A percentile compares a stretch with the other conserved stretches of the same genome.
Evolutionary conservation across 2,888 invertebrate species (phyloP).

Genomic region (Phaedon cochleariae): DNA sequence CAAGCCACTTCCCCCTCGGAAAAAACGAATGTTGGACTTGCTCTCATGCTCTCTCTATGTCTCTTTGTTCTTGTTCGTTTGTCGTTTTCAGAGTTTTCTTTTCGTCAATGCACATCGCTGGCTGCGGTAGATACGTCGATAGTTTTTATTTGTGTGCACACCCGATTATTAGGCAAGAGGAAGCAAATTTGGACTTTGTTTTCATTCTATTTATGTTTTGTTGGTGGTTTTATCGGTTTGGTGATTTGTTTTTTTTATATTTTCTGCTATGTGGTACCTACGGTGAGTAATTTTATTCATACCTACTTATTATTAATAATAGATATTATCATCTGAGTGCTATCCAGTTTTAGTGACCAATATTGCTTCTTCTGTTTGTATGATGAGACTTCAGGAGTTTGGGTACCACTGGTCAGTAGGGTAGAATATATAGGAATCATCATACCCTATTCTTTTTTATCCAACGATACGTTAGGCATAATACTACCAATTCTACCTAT

Average conservation of each 20-base stretch:
- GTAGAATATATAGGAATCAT: too few species aligned
- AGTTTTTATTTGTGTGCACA: neutral
- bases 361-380: too few species aligned
- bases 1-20: constrained; percentile 32
- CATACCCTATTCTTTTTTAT: too few species aligned
- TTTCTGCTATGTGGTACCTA: neutral
- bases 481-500: too few species aligned
- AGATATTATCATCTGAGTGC: too few species aligned
- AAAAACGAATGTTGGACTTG: constrained; percentile 15
- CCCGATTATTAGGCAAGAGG: neutral
- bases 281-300: neutral
- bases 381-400: too few species aligned
- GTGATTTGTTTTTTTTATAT: neutral
- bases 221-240: neutral
- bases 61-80: constrained; percentile 20
- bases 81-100: neutral
- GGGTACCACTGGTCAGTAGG: too few species aligned
- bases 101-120: neutral
- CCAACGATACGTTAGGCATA: too few species aligned
- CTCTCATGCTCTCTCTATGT: constrained; percentile 7
- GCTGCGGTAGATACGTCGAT: neutral
- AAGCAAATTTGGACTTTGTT: neutral
- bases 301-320: too few species aligned
- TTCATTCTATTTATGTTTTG: neutral
- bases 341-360: too few species aligned